phyloP scores from a whole-genome alignment of 2,797 vertebrate genomes.

The Tenualosa thibaudeaui region DNA sequence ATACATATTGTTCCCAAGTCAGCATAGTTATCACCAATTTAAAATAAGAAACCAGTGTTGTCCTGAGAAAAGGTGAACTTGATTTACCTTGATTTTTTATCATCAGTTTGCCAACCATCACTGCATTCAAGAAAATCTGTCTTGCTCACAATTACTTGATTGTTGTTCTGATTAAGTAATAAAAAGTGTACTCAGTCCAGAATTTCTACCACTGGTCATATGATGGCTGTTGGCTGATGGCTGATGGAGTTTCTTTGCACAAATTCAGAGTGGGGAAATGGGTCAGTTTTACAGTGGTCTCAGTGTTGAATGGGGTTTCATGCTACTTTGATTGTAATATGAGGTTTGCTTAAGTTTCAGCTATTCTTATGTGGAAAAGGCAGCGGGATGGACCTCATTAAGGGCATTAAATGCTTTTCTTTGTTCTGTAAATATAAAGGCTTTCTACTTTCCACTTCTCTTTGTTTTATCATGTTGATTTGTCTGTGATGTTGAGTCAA shows the following conservation, averaged over 20 bases:
- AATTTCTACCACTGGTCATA: slow-evolving; percentile 12
- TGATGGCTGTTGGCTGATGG: not conserved
- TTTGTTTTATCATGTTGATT: not conserved
- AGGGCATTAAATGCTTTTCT: not conserved
- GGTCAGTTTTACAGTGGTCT: slow-evolving; percentile 8
- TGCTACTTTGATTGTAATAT: not conserved
- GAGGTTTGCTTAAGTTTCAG: not conserved
- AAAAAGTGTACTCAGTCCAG: slow-evolving; percentile 5
- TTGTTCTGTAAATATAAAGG: not conserved
- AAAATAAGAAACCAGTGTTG: not conserved
- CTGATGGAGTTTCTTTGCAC: not conserved
- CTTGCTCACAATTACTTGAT: not conserved
- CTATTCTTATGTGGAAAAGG: not conserved
- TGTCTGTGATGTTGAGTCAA: not conserved
- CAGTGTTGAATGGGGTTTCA: not conserved
- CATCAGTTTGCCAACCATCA: not conserved
- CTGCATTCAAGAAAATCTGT: slow-evolving; percentile 1
- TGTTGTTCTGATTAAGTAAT: not conserved
- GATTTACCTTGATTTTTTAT: not conserved
- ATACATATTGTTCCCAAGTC: not conserved
- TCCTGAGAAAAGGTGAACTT: not conserved
- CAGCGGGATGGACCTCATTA: not conserved
- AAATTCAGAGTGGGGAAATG: not conserved
- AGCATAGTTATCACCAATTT: not conserved
- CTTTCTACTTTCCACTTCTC: not conserved